These are phyloP conservation scores for Protonibea diacanthus DNA, from an alignment of 2,797 vertebrate species.

Conservation along the genomic window DNA sequence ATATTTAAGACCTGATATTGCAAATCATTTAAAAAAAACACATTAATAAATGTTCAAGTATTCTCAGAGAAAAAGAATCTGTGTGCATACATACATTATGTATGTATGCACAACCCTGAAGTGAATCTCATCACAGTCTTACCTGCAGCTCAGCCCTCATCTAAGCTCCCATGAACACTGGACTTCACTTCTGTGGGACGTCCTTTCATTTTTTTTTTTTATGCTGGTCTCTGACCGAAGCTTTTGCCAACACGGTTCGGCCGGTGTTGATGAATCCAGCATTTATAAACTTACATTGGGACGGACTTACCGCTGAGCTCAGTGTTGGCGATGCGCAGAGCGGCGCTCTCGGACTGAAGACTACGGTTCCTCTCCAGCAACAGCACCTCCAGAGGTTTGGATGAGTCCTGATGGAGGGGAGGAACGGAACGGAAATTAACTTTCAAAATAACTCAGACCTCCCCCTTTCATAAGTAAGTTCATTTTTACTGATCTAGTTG, in stretches of 20 bases:
- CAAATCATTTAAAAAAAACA: constrained; percentile 16
- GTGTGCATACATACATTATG: constrained; percentile 9
- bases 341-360: constrained; percentile 95
- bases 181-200: constrained; percentile 17
- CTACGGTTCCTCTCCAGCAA: constrained; percentile 97
- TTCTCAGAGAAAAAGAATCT: constrained; percentile 81
- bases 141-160: constrained; percentile 42
- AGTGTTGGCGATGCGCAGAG: constrained; percentile 94
- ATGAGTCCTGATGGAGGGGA: constrained; percentile 87
- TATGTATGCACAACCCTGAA: constrained; percentile 21
- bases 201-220: neutral
- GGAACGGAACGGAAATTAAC: neutral
- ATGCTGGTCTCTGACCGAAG: constrained; percentile 1
- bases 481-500: neutral
- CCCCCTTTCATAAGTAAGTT: neutral
- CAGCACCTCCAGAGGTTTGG: constrained; percentile 96
- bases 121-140: constrained; percentile 18
- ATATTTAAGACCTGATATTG: constrained; percentile 8
- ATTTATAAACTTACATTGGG: constrained; percentile 1
- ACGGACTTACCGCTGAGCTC: constrained; percentile 95
- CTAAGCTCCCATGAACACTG: constrained; percentile 11
- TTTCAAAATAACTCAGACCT: neutral
- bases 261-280: neutral
- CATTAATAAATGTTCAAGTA: constrained; percentile 51
- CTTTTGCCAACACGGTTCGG: constrained; percentile 4